Conservation (phyloP, 2,797 vertebrate genomes). For the Ammospiza maritima region DNA sequence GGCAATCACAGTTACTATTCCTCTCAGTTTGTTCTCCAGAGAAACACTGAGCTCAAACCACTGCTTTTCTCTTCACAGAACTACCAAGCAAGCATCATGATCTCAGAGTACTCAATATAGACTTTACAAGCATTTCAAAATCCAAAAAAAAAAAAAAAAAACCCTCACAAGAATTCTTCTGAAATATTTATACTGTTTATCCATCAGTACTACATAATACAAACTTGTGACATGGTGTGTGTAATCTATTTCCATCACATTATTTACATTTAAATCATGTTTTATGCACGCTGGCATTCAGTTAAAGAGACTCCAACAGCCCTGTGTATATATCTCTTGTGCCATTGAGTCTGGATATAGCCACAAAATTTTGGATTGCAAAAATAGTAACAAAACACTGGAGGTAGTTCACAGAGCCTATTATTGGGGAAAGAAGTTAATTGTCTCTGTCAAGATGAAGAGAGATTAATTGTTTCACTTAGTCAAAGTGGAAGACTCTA, state of each 20-base stretch:
- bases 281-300: constrained; percentile 17
- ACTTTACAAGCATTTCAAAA: background rate
- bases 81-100: background rate
- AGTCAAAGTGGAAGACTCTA: background rate
- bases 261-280: constrained; percentile 43
- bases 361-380: background rate
- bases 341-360: background rate
- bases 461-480: constrained; percentile 23
- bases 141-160: background rate
- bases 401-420: background rate
- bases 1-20: background rate
- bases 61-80: background rate
- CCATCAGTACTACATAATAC: background rate
- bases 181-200: constrained; percentile 15
- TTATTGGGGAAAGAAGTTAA: background rate
- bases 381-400: constrained; percentile 15
- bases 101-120: background rate
- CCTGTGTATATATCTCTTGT: background rate
- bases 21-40: background rate
- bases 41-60: background rate
- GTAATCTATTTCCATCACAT: background rate
- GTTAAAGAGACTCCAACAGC: background rate
- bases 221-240: background rate
- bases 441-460: background rate
- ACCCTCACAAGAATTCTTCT: background rate